Evolutionary conservation across 2,797 vertebrate genomes (phyloP).

Genomic region (Nothura maculosa): DNA sequence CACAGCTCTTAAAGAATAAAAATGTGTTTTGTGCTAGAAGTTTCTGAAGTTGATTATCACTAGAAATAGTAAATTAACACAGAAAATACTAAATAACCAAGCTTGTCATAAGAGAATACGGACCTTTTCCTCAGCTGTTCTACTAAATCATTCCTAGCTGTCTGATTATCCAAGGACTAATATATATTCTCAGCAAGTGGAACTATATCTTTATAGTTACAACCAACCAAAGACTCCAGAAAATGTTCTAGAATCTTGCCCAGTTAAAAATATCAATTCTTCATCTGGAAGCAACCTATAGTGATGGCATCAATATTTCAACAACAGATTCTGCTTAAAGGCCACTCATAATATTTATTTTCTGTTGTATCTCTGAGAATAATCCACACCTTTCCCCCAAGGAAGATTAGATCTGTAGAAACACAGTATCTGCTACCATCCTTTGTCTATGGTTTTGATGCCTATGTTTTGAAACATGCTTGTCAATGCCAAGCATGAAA

Average conservation of each 20-base stretch:
- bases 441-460: background rate
- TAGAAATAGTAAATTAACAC: background rate
- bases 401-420: background rate
- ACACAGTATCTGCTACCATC: background rate
- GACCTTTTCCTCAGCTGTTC: background rate
- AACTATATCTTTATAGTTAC: background rate
- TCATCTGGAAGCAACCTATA: background rate
- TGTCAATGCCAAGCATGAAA: background rate
- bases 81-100: constrained; percentile 14
- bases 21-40: background rate
- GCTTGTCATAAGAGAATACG: constrained; percentile 15
- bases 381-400: background rate
- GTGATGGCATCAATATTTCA: background rate
- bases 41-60: background rate
- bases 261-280: background rate
- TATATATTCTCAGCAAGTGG: background rate
- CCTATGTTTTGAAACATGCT: background rate
- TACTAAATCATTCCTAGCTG: background rate
- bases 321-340: background rate
- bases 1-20: constrained; percentile 1
- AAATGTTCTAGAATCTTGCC: background rate
- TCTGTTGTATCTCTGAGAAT: background rate
- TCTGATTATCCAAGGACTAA: background rate
- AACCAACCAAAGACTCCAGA: background rate
- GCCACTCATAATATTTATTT: background rate